A percentile compares a stretch with the other conserved stretches of the same genome.
These are phyloP conservation scores for Drosophila cracens DNA, from an alignment of 2,888 invertebrate genomes.

Conservation along the genomic window DNA sequence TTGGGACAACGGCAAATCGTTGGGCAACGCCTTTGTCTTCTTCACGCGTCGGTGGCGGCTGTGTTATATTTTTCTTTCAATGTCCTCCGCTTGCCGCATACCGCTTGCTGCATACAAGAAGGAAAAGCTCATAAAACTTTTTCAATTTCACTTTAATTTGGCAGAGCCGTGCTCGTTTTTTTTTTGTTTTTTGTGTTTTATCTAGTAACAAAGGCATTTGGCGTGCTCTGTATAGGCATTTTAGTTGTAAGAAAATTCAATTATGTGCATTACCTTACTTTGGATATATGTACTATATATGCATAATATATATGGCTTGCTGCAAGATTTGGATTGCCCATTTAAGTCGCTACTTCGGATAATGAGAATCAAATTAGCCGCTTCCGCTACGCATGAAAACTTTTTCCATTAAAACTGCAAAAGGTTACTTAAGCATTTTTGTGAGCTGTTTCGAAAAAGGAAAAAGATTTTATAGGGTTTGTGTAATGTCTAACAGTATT, in stretches of 20 bases:
- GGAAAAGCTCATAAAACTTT: constrained; percentile 83
- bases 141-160: constrained; percentile 82
- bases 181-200: constrained; percentile 44
- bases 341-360: constrained; percentile 49
- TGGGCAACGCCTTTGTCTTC: constrained; percentile 70
- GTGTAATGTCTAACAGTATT: neutral
- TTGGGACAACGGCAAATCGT: constrained; percentile 48
- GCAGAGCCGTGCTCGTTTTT: constrained; percentile 33
- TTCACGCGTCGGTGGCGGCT: constrained; percentile 75
- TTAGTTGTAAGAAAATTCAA: constrained; percentile 79
- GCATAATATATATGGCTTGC: constrained; percentile 19
- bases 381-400: constrained; percentile 62
- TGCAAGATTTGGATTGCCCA: constrained; percentile 46
- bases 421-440: constrained; percentile 31
- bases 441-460: neutral
- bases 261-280: constrained; percentile 75
- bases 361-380: constrained; percentile 79
- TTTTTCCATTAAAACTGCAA: constrained; percentile 75
- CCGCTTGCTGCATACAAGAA: constrained; percentile 48
- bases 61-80: constrained; percentile 79
- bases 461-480: neutral
- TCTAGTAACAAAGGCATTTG: constrained; percentile 76
- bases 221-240: constrained; percentile 60
- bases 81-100: constrained; percentile 36
- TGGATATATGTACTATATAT: constrained; percentile 30